Base-by-base conservation (phyloP, 1,140 invertebrate species). In the Rhyacophila brunnea region DNA sequence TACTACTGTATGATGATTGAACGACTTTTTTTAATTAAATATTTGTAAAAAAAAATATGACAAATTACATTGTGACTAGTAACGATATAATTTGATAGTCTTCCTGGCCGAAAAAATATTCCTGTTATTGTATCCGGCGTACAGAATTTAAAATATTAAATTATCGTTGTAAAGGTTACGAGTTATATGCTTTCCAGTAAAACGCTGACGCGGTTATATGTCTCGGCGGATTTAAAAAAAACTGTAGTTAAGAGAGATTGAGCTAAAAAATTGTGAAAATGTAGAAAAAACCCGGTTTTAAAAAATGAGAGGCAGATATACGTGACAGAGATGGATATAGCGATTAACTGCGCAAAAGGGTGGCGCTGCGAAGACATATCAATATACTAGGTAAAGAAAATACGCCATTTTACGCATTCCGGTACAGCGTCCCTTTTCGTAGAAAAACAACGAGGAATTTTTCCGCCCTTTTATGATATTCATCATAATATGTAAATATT, bases 241-340 rank as follows among this genome's bases (percentile, higher is more conserved):
- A 55, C 44, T 40, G 44, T 45, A 54, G 51, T 56, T 56, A 56
- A 58, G 54, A 53, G 48, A 56, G 54, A 58, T 62, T 57, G 54
- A 52, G 60, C 23, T 18, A 47, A 62, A 62, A 62, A 62, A 62
- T 53, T 50, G 50, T 53, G 43, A 53, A 62, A 52, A 62, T 43
- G 60, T 51, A 36, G 59, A 45, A 62, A 49, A 56, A 62, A 61
- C 28, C 40, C 43, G 49, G 36, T 35, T 49, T 53, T 62, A 62
- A 62, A 61, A 62, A 62, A 62, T 62, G 54, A 51, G 50, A 44
- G 57, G 53, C 40, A 62, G 60, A 62, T 62, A 62, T 62, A 58
- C 60, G 60, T 62, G 60, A 62, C 60, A 49, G 48, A 62, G 60
- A 62, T 62, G 60, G 60, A 62, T 62, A 54, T 62, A 62, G 54